Conservation (phyloP, 37 sponge, comb jelly and placozoan genomes). For the Cliona cf. orientalis region DNA sequence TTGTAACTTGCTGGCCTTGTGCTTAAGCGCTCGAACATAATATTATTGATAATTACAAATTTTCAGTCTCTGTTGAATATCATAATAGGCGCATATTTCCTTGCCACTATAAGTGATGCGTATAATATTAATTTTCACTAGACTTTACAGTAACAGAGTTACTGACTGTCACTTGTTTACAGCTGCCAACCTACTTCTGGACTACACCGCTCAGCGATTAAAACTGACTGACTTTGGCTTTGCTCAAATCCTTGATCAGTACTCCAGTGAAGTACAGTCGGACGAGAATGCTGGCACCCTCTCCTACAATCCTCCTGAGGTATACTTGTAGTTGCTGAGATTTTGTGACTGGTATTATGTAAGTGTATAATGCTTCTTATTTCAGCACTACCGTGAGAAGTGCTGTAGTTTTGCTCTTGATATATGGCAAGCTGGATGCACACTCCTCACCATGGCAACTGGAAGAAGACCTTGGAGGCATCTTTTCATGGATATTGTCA, state of each 20-base stretch:
- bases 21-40: too few relatives aligned
- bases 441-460: conserved; percentile 65
- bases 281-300: conserved; percentile 42
- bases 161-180: not conserved
- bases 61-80: too few relatives aligned
- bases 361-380: not conserved
- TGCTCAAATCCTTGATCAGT: conserved; percentile 43
- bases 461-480: conserved; percentile 68
- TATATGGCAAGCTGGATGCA: conserved; percentile 71
- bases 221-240: conserved; percentile 65
- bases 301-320: conserved; percentile 63
- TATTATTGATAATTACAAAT: not conserved
- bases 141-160: too few relatives aligned
- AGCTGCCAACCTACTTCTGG: conserved; percentile 62
- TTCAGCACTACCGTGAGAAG: conserved; percentile 39
- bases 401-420: conserved; percentile 54
- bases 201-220: conserved; percentile 37
- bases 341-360: not conserved
- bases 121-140: too few relatives aligned
- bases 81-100: too few relatives aligned
- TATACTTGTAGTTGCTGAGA: conserved; percentile 2
- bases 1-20: too few relatives aligned
- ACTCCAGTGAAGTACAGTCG: not conserved
- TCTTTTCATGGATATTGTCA: conserved; percentile 46
- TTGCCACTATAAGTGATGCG: too few relatives aligned